Evolutionary conservation across 2,888 invertebrate genomes (phyloP).

Genomic region (Megastigmus dorsalis): DNA sequence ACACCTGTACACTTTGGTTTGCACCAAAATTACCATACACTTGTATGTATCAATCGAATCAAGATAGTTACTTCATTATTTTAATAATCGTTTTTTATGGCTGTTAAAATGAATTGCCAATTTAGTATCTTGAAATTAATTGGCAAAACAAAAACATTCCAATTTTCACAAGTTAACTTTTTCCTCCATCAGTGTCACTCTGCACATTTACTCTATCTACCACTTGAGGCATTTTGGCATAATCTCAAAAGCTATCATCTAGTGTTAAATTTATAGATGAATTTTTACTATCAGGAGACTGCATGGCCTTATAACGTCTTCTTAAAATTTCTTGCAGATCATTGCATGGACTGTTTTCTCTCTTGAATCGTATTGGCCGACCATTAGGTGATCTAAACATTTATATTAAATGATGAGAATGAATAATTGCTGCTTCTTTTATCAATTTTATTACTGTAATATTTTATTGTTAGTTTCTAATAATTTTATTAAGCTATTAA

Average conservation of each 20-base stretch:
- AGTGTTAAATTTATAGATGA: conserved; percentile 63
- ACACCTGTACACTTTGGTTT: conserved; percentile 36
- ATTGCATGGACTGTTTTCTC: conserved; percentile 71
- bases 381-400: conserved; percentile 69
- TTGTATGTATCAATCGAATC: conserved; percentile 10
- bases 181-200: conserved; percentile 35
- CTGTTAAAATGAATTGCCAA: conserved; percentile 34
- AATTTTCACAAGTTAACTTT: conserved; percentile 46
- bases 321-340: conserved; percentile 72
- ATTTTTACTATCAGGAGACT: conserved; percentile 68
- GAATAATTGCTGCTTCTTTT: not conserved
- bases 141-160: conserved; percentile 31
- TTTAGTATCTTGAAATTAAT: conserved; percentile 30
- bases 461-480: not conserved
- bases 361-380: conserved; percentile 66
- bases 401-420: conserved; percentile 16
- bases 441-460: not conserved
- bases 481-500: not conserved
- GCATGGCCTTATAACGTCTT: conserved; percentile 69
- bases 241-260: conserved; percentile 66
- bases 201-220: conserved; percentile 28
- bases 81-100: not conserved
- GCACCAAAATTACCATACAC: conserved; percentile 29
- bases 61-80: conserved; percentile 26
- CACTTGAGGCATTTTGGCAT: conserved; percentile 42